These are phyloP conservation scores for Pipistrellus kuhlii DNA, from an alignment of 2,797 vertebrate genomes.

Conservation along the genomic window DNA sequence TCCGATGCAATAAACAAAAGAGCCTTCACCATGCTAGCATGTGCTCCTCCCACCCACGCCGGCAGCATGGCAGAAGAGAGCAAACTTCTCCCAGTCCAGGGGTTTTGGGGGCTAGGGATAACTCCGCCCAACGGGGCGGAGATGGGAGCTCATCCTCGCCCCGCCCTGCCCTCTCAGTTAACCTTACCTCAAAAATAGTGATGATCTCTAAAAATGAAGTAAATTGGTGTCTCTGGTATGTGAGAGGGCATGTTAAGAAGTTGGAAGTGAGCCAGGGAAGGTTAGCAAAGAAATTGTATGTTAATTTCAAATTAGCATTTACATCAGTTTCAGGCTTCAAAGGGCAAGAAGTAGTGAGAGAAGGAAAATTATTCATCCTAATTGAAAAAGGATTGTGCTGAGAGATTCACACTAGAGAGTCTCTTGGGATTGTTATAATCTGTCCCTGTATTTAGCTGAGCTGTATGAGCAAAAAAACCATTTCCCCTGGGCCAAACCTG, in stretches of 20 bases:
- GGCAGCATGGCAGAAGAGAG: too few species aligned
- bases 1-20: too few species aligned
- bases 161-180: too few species aligned
- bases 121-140: too few species aligned
- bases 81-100: too few species aligned
- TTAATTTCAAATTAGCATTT: constrained; percentile 78
- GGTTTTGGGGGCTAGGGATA: too few species aligned
- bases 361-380: constrained; percentile 69
- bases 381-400: constrained; percentile 56
- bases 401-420: not conserved
- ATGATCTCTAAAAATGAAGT: constrained; percentile 27
- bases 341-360: constrained; percentile 50
- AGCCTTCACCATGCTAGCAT: too few species aligned
- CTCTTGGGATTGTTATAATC: not conserved
- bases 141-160: too few species aligned
- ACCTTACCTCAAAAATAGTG: not conserved
- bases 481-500: not conserved
- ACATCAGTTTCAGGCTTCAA: constrained; percentile 67
- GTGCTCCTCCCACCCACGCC: too few species aligned
- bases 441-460: not conserved
- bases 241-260: constrained; percentile 32
- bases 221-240: not conserved
- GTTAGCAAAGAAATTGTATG: constrained; percentile 62
- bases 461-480: not conserved
- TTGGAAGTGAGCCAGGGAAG: constrained; percentile 42